Evolutionary conservation across 2,888 invertebrate genomes (phyloP), one percentile per base, ranked within the genome.

Genomic region (Dinocampus coccinellae): DNA sequence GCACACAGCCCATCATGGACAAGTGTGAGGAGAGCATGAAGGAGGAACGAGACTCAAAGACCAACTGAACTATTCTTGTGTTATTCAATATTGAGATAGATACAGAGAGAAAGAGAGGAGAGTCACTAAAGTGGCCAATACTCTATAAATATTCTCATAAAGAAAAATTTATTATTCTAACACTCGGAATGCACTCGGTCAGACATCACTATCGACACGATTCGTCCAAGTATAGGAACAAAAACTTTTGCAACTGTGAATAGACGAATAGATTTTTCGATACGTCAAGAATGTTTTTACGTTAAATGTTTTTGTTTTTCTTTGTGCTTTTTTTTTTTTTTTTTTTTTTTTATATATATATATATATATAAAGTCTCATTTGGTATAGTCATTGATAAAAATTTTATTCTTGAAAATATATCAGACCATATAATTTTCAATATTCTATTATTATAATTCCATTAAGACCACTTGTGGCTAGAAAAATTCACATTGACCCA

Each of bases 381-480:
- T n/a, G n/a, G n/a, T n/a, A n/a, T n/a, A n/a, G n/a, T n/a, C n/a
- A n/a, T n/a, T n/a, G n/a, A n/a, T n/a, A n/a, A n/a, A n/a, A n/a
- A n/a, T 13, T n/a, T 42, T 16, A 42, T 42, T n/a, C n/a, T 2
- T n/a, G n/a, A n/a, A 4, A 42, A 42, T 42, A 42, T n/a, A 39
- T 3, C 3, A 39, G 4, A 4, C 2, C n/a, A 13, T 13, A 39
- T n/a, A 2, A 58, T 16, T 58, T 26, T 4, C 55, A 55, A 55
- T 58, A 16, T 58, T 34, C 24, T 39, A 39, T 36, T 61, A 61
- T 36, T 39, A 36, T 20, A 52, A 68, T 60, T 34, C 57, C 52
- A 74, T 73, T 73, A 66, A 70, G 75, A 77, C 76, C 76, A 77
- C 76, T 77, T 77, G 76, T 74, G 66, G 76, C 74, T 73, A 62